Evolutionary conservation across 1,140 invertebrate species (phyloP).

Genomic region (Ericerus pela): DNA sequence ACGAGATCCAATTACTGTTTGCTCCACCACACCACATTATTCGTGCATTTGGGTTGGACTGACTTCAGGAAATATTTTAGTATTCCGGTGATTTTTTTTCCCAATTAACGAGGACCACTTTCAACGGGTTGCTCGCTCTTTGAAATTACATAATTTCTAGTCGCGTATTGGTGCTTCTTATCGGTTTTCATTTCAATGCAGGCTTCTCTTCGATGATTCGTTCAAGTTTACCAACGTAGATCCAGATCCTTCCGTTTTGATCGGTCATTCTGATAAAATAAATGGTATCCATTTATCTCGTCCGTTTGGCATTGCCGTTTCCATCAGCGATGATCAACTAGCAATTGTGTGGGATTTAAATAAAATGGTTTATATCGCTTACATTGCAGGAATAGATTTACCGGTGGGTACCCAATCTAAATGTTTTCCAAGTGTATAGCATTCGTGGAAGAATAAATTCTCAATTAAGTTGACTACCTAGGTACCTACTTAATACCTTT

Average conservation of each 20-base stretch:
- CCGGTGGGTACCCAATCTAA: constrained; percentile 25
- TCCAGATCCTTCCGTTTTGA: constrained; percentile 37
- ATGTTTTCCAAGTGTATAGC: too few species aligned
- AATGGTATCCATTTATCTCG: constrained; percentile 46
- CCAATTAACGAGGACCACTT: too few species aligned
- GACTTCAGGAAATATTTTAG: constrained; percentile 42
- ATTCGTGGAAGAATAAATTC: too few species aligned
- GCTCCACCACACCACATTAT: constrained; percentile 39
- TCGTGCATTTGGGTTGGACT: constrained; percentile 46
- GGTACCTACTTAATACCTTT: too few species aligned
- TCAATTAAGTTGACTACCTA: too few species aligned
- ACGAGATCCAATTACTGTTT: constrained; percentile 38
- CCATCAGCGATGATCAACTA: constrained; percentile 46
- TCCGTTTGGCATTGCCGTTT: constrained; percentile 56
- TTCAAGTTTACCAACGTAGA: constrained; percentile 33
- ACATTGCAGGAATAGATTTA: constrained; percentile 18
- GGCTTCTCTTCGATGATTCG: too few species aligned
- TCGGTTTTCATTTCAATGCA: too few species aligned
- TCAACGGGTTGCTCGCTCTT: too few species aligned
- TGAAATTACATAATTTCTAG: too few species aligned
- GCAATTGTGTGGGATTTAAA: constrained; percentile 75
- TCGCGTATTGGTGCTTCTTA: neutral
- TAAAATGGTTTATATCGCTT: constrained; percentile 33
- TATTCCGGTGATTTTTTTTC: constrained; percentile 31
- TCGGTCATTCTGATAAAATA: constrained; percentile 52